phyloP scores from a whole-genome alignment of 2,888 invertebrate species.

The Diabrotica balteata region DNA sequence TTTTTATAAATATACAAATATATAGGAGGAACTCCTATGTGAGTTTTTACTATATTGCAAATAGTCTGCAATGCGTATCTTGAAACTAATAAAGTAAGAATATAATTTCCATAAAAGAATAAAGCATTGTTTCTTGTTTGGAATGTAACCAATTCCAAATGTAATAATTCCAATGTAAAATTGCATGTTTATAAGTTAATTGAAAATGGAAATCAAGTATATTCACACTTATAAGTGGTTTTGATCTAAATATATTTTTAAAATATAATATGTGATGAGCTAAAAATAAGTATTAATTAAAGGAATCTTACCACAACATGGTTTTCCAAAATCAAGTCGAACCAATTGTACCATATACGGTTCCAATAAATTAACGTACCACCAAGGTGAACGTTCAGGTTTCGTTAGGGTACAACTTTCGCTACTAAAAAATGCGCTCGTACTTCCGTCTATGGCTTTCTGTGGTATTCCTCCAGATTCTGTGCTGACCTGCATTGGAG shows the following conservation, averaged over 20 bases:
- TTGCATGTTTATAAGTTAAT: no score
- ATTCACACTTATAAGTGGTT: no score
- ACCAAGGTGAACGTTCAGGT: slow-evolving; percentile 87
- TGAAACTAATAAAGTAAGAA: no score
- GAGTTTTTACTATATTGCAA: no score
- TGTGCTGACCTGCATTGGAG: slow-evolving; percentile 91
- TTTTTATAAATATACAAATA: no score
- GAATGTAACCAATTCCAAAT: no score
- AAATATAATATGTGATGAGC: background rate
- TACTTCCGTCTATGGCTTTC: slow-evolving; percentile 90
- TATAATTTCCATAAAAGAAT: no score
- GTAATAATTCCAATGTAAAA: no score
- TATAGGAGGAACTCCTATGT: no score
- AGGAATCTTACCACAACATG: slow-evolving; percentile 82
- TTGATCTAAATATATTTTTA: background rate
- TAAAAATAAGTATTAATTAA: background rate
- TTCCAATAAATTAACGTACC: slow-evolving; percentile 93
- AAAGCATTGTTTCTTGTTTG: no score
- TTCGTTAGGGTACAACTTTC: slow-evolving; percentile 90
- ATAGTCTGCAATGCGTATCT: no score
- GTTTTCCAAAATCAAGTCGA: slow-evolving; percentile 87
- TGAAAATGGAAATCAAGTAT: no score
- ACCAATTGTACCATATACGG: slow-evolving; percentile 96
- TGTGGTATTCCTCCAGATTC: slow-evolving; percentile 86
- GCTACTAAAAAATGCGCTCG: slow-evolving; percentile 78